Percentiles rank a stretch among this genome's conserved stretches.
Evolutionary conservation across 2,888 invertebrate genomes (phyloP).

Genomic region (Hydroisotoma schaefferi): DNA sequence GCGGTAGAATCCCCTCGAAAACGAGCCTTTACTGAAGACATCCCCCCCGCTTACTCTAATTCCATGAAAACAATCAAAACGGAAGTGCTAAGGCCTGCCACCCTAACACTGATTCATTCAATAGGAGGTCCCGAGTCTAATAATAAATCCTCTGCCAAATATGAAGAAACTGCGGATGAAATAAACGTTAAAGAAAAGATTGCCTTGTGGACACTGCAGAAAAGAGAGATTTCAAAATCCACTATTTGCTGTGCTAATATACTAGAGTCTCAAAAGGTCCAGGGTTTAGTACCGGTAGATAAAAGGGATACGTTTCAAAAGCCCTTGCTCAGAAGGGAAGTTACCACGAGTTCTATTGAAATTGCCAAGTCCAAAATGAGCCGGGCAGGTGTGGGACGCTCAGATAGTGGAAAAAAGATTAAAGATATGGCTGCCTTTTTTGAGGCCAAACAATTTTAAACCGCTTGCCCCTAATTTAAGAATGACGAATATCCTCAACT

Average conservation of each 20-base stretch:
- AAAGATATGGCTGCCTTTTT: slow-evolving; percentile 79
- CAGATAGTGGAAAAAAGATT: slow-evolving; percentile 54
- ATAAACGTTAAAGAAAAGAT: slow-evolving; percentile 51
- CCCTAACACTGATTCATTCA: neutral
- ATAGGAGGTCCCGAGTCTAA: neutral
- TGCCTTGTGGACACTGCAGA: slow-evolving; percentile 45
- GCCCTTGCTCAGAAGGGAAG: slow-evolving; percentile 37
- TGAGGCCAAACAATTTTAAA: slow-evolving; percentile 60
- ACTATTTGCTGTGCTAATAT: slow-evolving; percentile 9
- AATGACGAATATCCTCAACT: too few species aligned
- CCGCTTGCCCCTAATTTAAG: too few species aligned
- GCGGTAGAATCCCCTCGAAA: slow-evolving; percentile 45
- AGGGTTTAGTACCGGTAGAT: neutral
- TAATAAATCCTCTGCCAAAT: neutral
- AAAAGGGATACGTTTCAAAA: slow-evolving; percentile 12
- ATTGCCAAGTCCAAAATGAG: slow-evolving; percentile 33
- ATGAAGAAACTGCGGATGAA: slow-evolving; percentile 44
- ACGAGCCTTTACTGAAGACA: slow-evolving; percentile 45
- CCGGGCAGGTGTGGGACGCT: slow-evolving; percentile 13
- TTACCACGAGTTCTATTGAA: slow-evolving; percentile 44
- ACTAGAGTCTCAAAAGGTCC: neutral
- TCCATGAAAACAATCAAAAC: slow-evolving; percentile 45
- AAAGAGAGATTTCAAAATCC: slow-evolving; percentile 10
- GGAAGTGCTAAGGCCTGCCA: slow-evolving; percentile 17
- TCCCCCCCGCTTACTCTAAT: slow-evolving; percentile 23